Percentiles rank a stretch among this genome's conserved stretches.
These are phyloP conservation scores for Chloroclysta siterata DNA, from an alignment of 2,888 invertebrate genomes.

Conservation along the genomic window DNA sequence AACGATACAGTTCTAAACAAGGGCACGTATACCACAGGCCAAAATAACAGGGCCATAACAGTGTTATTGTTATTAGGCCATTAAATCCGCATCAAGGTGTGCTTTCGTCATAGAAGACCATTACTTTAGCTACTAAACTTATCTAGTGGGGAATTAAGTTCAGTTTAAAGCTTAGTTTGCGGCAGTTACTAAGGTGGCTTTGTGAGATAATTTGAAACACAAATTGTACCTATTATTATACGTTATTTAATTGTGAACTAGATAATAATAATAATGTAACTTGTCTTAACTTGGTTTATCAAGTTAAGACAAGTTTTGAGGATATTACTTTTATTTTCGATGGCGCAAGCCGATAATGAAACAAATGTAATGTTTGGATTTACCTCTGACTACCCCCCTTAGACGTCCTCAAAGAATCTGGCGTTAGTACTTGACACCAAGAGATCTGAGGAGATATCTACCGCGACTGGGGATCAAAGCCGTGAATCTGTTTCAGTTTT, in stretches of 20 bases:
- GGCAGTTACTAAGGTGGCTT: slow-evolving; percentile 19
- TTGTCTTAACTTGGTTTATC: too few species aligned
- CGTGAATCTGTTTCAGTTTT: too few species aligned
- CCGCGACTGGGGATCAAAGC: too few species aligned
- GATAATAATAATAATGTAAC: too few species aligned
- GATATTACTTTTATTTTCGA: too few species aligned
- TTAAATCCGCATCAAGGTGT: slow-evolving; percentile 45
- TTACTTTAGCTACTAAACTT: slow-evolving; percentile 38
- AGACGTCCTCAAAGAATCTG: too few species aligned
- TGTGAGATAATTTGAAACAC: not conserved
- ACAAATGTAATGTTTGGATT: too few species aligned
- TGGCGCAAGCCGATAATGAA: too few species aligned
- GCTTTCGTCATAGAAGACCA: slow-evolving; percentile 40
- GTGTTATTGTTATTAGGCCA: slow-evolving; percentile 44
- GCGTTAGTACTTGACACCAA: too few species aligned
- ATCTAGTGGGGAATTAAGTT: slow-evolving; percentile 39
- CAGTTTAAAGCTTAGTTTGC: slow-evolving; percentile 25
- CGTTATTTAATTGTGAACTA: not conserved
- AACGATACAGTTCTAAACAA: slow-evolving; percentile 31
- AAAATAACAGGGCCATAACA: slow-evolving; percentile 43
- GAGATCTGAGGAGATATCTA: too few species aligned
- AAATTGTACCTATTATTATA: not conserved
- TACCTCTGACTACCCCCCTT: too few species aligned
- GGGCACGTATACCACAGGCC: slow-evolving; percentile 35
- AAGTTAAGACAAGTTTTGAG: too few species aligned